Evolutionary conservation across 2,797 vertebrate species (phyloP).

Genomic region (Pyrocephalus nanus): DNA sequence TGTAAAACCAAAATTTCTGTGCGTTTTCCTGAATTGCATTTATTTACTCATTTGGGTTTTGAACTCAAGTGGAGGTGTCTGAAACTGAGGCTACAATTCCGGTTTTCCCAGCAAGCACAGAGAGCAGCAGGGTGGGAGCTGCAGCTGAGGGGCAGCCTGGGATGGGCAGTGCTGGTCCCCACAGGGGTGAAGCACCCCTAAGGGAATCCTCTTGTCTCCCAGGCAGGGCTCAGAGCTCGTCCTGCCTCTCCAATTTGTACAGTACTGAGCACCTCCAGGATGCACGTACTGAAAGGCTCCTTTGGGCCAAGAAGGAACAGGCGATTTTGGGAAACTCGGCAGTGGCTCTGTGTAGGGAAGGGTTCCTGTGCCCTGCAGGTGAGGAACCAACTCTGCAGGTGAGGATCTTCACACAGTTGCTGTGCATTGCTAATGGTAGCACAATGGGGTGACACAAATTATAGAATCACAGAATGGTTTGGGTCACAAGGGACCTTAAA

Average conservation of each 20-base stretch:
- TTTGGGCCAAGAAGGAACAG: background rate
- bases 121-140: background rate
- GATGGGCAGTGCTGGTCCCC: background rate
- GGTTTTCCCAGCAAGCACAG: background rate
- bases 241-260: background rate
- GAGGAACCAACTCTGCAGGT: rapidly evolving
- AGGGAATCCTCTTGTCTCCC: background rate
- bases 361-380: background rate
- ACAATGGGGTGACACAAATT: rapidly evolving
- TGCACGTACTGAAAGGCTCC: rapidly evolving
- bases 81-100: rapidly evolving
- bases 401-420: rapidly evolving
- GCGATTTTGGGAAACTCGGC: background rate
- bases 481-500: background rate
- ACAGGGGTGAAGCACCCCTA: background rate
- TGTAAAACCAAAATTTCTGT: background rate
- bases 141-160: background rate
- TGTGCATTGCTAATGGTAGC: rapidly evolving
- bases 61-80: background rate
- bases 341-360: background rate
- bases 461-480: background rate
- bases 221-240: rapidly evolving
- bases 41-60: background rate
- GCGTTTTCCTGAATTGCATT: background rate
- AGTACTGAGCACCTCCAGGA: rapidly evolving